Evolutionary conservation across 2,797 vertebrate species (phyloP).

Genomic region (Bucorvus abyssinicus): DNA sequence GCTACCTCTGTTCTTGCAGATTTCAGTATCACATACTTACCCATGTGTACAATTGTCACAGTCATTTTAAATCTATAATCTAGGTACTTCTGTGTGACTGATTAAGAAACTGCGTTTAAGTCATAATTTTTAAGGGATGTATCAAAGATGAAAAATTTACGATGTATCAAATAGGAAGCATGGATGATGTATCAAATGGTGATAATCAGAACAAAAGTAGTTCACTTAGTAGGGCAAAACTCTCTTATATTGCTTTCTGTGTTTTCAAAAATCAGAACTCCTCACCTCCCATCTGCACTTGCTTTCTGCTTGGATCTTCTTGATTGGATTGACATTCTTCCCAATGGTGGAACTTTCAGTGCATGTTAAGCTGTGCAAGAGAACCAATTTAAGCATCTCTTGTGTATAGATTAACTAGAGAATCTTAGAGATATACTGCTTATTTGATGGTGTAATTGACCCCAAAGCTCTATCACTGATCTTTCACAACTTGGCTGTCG

Average conservation of each 20-base stretch:
- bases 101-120: neutral
- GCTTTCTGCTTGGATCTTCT: neutral
- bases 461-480: constrained; percentile 24
- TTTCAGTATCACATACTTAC: neutral
- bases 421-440: constrained; percentile 6
- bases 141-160: too few species aligned
- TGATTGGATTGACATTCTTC: constrained; percentile 33
- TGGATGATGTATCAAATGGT: neutral
- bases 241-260: neutral
- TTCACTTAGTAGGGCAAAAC: neutral
- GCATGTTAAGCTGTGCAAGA: constrained; percentile 42
- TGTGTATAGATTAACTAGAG: constrained; percentile 60
- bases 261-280: constrained; percentile 26
- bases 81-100: neutral
- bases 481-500: neutral
- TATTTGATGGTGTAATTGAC: constrained; percentile 46
- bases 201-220: neutral
- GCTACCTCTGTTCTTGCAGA: neutral
- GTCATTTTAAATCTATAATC: neutral
- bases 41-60: neutral
- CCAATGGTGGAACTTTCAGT: constrained; percentile 39
- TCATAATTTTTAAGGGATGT: neutral
- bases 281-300: constrained; percentile 47
- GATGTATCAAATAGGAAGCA: neutral
- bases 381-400: constrained; percentile 44